Conservation (phyloP, 2,113 vertebrate genomes). For the Ardeotis arabs region DNA sequence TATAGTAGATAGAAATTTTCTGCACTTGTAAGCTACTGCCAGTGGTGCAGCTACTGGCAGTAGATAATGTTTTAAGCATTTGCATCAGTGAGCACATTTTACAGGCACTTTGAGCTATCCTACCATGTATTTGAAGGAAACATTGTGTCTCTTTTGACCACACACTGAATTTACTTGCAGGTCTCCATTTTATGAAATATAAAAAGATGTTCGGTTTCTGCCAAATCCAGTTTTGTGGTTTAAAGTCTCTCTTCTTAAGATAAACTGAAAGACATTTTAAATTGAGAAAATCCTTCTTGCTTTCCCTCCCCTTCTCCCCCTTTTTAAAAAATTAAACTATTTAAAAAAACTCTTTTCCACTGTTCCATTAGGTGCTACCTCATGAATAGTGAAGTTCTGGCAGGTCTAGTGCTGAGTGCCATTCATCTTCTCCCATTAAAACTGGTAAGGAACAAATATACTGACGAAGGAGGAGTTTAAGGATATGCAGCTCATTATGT, state of each 20-base stretch:
- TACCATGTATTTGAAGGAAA: conserved; percentile 47
- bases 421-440: not conserved
- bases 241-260: not conserved
- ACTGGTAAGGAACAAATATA: not conserved
- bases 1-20: conserved; percentile 55
- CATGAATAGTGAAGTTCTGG: not conserved
- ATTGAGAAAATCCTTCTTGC: not conserved
- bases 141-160: conserved; percentile 42
- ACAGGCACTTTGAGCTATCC: conserved; percentile 58
- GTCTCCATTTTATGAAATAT: conserved; percentile 26
- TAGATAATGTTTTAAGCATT: conserved; percentile 62
- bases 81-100: conserved; percentile 70
- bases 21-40: conserved; percentile 57
- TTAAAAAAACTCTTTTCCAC: not conserved
- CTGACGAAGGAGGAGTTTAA: not conserved
- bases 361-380: not conserved
- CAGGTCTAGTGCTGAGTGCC: not conserved
- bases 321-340: not conserved
- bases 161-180: conserved; percentile 43
- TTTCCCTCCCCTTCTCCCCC: not conserved
- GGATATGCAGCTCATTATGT: not conserved
- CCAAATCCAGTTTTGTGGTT: not conserved
- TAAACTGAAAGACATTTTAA: not conserved
- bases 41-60: conserved; percentile 63
- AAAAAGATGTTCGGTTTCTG: not conserved